Conservation (phyloP, 2,113 vertebrate genomes). For the Phalacrocorax brasilianus region DNA sequence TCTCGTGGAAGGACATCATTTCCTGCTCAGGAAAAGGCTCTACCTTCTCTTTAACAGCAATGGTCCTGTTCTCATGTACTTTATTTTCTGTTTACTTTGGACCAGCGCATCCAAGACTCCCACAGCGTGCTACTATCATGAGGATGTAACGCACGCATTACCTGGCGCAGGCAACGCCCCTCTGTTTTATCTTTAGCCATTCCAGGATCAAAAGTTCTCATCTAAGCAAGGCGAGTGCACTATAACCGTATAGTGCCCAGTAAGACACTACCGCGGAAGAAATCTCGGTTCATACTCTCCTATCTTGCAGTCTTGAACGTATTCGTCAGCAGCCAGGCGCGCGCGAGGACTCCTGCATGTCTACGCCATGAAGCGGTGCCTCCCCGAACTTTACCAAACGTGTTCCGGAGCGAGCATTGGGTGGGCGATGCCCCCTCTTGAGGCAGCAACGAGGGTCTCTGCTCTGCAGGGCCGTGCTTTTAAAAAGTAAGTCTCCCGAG, state of each 20-base stretch:
- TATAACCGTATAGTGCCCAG: no score
- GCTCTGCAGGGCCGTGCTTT: not conserved
- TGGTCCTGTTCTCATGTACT: not conserved
- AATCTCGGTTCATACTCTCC: not conserved
- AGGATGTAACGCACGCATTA: not conserved
- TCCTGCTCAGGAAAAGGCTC: not conserved
- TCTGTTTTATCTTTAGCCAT: not conserved
- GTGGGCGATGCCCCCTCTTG: not conserved
- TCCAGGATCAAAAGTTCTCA: not conserved
- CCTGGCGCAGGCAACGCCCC: not conserved
- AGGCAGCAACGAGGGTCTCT: not conserved
- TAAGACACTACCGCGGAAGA: not conserved
- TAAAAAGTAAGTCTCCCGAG: not conserved
- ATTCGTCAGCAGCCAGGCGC: not conserved
- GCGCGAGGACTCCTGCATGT: not conserved
- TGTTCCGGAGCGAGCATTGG: not conserved
- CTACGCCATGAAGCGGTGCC: not conserved
- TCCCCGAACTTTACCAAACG: accelerated
- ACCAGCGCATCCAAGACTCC: not conserved
- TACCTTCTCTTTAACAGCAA: not conserved
- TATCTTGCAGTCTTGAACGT: not conserved
- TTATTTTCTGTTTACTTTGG: conserved; percentile 6
- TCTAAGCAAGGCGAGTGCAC: not conserved
- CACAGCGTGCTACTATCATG: not conserved
- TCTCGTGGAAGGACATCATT: not conserved